Percentiles rank a stretch among this genome's conserved stretches.
Evolutionary conservation across 2,888 invertebrate species (phyloP).

Genomic region (Nematopogon swammerdamellus): DNA sequence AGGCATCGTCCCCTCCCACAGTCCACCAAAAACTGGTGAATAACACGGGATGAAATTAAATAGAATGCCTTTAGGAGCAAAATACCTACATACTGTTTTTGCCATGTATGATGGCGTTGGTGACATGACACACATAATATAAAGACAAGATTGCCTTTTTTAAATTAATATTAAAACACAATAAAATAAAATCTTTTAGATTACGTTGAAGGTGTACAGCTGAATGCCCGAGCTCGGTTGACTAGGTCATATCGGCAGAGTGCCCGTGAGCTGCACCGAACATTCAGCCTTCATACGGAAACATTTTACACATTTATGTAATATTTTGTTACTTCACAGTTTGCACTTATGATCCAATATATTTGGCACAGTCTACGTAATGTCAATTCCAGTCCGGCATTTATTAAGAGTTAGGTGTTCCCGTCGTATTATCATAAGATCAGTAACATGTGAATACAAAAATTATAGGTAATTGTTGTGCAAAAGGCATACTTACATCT

Average conservation of each 20-base stretch:
- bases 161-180: neutral
- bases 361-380: neutral
- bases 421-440: neutral
- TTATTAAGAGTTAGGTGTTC: no score
- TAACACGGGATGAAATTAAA: constrained; percentile 4
- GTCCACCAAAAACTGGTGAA: constrained; percentile 7
- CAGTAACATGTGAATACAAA: constrained; percentile 1
- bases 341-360: neutral
- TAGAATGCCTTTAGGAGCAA: neutral
- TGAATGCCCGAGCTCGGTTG: neutral
- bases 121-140: neutral
- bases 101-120: neutral
- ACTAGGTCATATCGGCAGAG: neutral
- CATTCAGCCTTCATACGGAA: neutral
- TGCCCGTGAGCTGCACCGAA: neutral
- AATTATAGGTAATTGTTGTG: constrained; percentile 1
- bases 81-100: neutral
- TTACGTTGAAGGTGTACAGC: neutral
- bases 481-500: neutral
- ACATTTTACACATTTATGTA: neutral
- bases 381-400: no score
- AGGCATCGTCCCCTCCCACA: constrained; percentile 7
- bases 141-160: neutral
- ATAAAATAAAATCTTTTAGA: neutral
- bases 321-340: neutral